Conservation (phyloP, 1,140 invertebrate species). For the Drosophila equinoxialis region DNA sequence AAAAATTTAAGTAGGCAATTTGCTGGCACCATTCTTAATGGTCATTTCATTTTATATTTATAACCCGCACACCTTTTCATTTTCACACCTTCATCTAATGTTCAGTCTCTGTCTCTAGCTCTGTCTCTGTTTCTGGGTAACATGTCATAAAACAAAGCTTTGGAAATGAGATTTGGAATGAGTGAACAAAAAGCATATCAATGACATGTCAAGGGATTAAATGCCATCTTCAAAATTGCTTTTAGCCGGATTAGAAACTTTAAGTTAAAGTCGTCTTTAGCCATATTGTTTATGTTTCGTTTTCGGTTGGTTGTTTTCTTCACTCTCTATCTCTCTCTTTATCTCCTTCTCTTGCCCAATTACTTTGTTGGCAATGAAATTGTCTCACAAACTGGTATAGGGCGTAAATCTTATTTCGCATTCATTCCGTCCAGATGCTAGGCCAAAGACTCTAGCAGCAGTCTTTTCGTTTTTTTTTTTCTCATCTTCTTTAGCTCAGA, state of each 20-base stretch:
- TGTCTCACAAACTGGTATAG: slow-evolving; percentile 44
- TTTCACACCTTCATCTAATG: slow-evolving; percentile 49
- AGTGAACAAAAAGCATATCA: slow-evolving; percentile 37
- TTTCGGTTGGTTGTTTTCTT: slow-evolving; percentile 30
- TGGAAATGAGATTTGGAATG: slow-evolving; percentile 19
- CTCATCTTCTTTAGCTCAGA: slow-evolving; percentile 37
- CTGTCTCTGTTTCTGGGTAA: neutral
- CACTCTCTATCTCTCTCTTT: too few relatives aligned
- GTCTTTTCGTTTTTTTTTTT: neutral
- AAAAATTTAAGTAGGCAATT: slow-evolving; percentile 18
- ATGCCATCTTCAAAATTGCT: slow-evolving; percentile 58
- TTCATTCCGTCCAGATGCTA: neutral
- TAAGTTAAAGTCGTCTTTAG: slow-evolving; percentile 33
- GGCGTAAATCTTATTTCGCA: slow-evolving; percentile 6
- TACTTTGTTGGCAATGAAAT: slow-evolving; percentile 69
- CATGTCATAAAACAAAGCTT: slow-evolving; percentile 62
- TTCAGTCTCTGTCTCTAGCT: too few relatives aligned
- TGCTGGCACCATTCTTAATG: slow-evolving; percentile 11
- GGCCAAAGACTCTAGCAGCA: neutral
- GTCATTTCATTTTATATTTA: slow-evolving; percentile 44
- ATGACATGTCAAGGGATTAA: slow-evolving; percentile 52
- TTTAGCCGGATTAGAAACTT: slow-evolving; percentile 75
- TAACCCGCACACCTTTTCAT: slow-evolving; percentile 42
- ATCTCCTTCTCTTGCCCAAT: slow-evolving; percentile 39
- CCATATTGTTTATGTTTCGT: slow-evolving; percentile 49